Percentiles rank a stretch among this genome's conserved stretches.
Evolutionary conservation across 2,797 vertebrate genomes (phyloP).

Genomic region (Sebastolobus alascanus): DNA sequence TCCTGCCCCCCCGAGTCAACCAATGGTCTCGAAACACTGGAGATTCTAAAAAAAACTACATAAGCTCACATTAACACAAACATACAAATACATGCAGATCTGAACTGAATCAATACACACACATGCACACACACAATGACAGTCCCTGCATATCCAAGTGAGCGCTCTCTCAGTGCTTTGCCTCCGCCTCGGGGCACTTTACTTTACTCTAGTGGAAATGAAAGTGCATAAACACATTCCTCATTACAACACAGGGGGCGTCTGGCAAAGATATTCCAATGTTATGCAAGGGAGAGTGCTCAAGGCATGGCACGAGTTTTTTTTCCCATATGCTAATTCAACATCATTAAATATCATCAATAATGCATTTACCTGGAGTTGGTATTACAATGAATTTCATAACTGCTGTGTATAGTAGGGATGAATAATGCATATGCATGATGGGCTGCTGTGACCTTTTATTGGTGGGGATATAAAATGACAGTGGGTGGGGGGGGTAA

Average conservation of each 20-base stretch:
- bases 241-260: constrained; percentile 66
- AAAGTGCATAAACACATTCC: constrained; percentile 72
- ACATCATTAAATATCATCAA: constrained; percentile 81
- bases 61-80: background rate
- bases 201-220: constrained; percentile 71
- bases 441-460: constrained; percentile 13
- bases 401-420: constrained; percentile 58
- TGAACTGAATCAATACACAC: constrained; percentile 14
- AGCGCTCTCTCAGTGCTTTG: constrained; percentile 33
- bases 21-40: background rate
- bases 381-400: constrained; percentile 65
- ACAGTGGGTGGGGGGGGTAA: background rate
- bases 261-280: constrained; percentile 51
- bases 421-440: constrained; percentile 62
- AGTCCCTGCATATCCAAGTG: constrained; percentile 13
- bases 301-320: constrained; percentile 40
- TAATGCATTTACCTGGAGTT: constrained; percentile 81
- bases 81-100: background rate
- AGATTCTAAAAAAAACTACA: background rate
- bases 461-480: constrained; percentile 25
- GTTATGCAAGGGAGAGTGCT: constrained; percentile 67
- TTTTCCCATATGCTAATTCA: constrained; percentile 74
- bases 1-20: accelerated
- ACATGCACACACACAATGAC: background rate
- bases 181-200: constrained; percentile 62